A percentile compares a stretch with the other conserved stretches of the same genome.
phyloP scores from a whole-genome alignment of 2,888 invertebrate species.

The Athrips mouffetella region DNA sequence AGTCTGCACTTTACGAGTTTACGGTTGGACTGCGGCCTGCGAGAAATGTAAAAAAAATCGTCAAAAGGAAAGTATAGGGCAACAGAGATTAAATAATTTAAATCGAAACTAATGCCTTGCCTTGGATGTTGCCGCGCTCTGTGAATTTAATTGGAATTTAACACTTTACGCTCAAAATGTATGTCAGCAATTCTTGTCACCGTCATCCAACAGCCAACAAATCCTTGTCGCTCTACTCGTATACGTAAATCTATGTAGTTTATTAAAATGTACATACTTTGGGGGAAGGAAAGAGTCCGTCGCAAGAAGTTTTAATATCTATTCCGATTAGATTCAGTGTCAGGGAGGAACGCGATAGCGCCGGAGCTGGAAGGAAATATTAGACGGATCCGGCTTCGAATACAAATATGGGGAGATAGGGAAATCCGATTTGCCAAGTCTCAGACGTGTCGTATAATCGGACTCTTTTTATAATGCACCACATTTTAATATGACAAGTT shows the following conservation, averaged over 20 bases:
- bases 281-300: conserved; percentile 50
- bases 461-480: conserved; percentile 65
- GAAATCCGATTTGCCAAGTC: conserved; percentile 73
- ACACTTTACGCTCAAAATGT: too few relatives aligned
- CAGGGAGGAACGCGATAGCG: conserved; percentile 75
- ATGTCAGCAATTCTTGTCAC: too few relatives aligned
- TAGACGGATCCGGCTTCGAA: conserved; percentile 75
- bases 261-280: conserved; percentile 42
- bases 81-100: too few relatives aligned
- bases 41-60: too few relatives aligned
- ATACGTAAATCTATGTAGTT: conserved; percentile 2
- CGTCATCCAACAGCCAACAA: too few relatives aligned
- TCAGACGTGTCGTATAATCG: conserved; percentile 73
- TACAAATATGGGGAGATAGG: conserved; percentile 77
- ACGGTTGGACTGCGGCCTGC: too few relatives aligned
- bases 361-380: conserved; percentile 74
- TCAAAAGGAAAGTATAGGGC: too few relatives aligned
- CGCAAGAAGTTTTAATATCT: conserved; percentile 77
- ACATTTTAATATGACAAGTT: conserved; percentile 54
- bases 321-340: conserved; percentile 79
- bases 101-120: too few relatives aligned
- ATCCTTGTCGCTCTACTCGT: neutral
- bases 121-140: too few relatives aligned
- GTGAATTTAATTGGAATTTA: too few relatives aligned
- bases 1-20: too few relatives aligned